Evolutionary conservation across 2,797 vertebrate species (phyloP), one percentile per base, ranked within the genome.

Genomic region (Brachyrhaphis roseni): DNA sequence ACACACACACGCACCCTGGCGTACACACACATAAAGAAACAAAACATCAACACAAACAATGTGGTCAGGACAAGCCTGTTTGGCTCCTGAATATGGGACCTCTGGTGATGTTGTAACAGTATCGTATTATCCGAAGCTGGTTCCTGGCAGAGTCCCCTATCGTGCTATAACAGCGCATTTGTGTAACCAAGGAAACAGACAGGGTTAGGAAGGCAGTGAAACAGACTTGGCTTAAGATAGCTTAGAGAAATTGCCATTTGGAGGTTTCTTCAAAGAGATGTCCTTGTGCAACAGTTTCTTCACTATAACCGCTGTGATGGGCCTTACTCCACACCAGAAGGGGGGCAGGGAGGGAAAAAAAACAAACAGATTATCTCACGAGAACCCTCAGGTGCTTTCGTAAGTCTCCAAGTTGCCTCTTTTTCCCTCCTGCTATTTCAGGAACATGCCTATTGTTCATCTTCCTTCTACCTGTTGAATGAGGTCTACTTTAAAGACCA

Each of bases 301-400:
- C 59, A n/a, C 80, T 74, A 64, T 71, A 80, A 85, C 84, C 78
- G 78, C 84, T 76, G 36, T 0, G 34, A 76, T 72, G 82, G 76
- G 23, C 87, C 87, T 79, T 78, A 86, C 87, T 90, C 87, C 88
- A 28, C 82, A 88, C 84, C 45, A 28, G 82, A 84, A 80, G 84
- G n/a, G 82, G 75, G 77, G 91, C 83, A 87, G 78, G 55, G 81
- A 83, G 81, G 87, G 88, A 86, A 84, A 92, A 18, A 85, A 92
- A n/a, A 43, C 66, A 45, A 93, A 90, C 90, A 93, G 91, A 94
- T 94, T 91, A 92, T 91, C 92, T 93, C 94, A 94, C 90, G 84
- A 82, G 43, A 85, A 82, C 86, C 93, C 90, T 87, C 86, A 88
- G 93, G 92, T 92, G 83, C 51, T 86, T 91, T 91, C 80, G 78